Percentiles rank a stretch among this genome's conserved stretches.
phyloP scores from a whole-genome alignment of 2,797 vertebrate species.

The Pelobates cultripes region DNA sequence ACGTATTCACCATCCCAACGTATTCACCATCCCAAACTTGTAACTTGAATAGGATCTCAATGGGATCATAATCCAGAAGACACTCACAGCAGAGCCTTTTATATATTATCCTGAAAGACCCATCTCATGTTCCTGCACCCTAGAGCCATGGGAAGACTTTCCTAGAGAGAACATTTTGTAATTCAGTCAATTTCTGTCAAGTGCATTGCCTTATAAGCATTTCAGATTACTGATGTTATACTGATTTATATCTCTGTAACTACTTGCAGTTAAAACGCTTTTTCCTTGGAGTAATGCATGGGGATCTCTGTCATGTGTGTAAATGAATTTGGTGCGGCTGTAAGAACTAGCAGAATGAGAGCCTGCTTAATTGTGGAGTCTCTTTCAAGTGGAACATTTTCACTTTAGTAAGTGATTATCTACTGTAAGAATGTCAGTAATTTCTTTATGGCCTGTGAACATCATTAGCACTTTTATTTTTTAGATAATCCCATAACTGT shows the following conservation, averaged over 20 bases:
- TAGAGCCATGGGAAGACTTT: too few relatives aligned
- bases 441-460: conserved; percentile 55
- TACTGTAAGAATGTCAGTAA: conserved; percentile 22
- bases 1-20: too few relatives aligned
- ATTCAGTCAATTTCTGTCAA: too few relatives aligned
- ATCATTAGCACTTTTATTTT: conserved; percentile 61
- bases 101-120: too few relatives aligned
- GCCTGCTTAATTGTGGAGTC: conserved; percentile 9
- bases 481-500: conserved; percentile 57
- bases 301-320: neutral
- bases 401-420: conserved; percentile 24
- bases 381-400: conserved; percentile 22
- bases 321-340: conserved; percentile 2
- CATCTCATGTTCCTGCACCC: too few relatives aligned
- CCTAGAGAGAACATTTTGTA: too few relatives aligned
- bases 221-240: neutral
- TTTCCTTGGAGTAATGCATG: neutral
- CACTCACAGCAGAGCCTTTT: too few relatives aligned
- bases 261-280: neutral
- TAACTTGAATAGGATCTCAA: too few relatives aligned
- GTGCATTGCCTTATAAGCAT: too few relatives aligned
- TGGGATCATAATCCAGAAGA: too few relatives aligned
- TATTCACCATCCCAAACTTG: too few relatives aligned
- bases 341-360: conserved; percentile 13
- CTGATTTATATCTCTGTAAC: neutral